Conservation (phyloP, 2,888 invertebrate genomes). For the Dorcus hopei region DNA sequence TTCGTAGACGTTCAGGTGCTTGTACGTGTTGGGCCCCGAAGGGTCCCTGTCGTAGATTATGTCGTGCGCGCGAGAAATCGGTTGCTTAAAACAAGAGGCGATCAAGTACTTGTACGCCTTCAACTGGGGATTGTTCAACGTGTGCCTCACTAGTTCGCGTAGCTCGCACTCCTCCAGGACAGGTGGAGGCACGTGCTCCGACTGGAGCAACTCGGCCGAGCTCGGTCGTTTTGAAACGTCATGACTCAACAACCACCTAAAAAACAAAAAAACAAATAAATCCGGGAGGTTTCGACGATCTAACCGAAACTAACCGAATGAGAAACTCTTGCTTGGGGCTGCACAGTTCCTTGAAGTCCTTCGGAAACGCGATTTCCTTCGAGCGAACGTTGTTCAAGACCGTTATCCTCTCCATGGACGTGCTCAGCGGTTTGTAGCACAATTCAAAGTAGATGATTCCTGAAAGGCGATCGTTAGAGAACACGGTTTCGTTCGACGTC, state of each 20-base stretch:
- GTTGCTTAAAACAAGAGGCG: conserved; percentile 57
- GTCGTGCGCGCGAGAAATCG: conserved; percentile 59
- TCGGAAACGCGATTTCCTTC: conserved; percentile 68
- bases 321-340: background rate
- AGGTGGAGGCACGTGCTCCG: conserved; percentile 80
- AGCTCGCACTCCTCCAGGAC: conserved; percentile 82
- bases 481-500: too few species aligned
- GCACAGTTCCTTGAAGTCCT: conserved; percentile 52
- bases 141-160: conserved; percentile 77
- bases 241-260: conserved; percentile 77
- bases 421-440: conserved; percentile 80
- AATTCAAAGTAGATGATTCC: conserved; percentile 96
- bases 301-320: background rate
- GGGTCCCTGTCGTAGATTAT: conserved; percentile 75
- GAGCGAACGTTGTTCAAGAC: conserved; percentile 71
- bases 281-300: background rate
- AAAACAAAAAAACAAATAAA: conserved; percentile 13
- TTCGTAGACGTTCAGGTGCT: conserved; percentile 48
- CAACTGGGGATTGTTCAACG: conserved; percentile 76
- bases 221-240: conserved; percentile 81
- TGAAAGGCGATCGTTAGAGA: conserved; percentile 38
- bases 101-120: conserved; percentile 73
- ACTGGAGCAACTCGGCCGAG: conserved; percentile 77
- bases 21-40: conserved; percentile 45
- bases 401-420: conserved; percentile 86